Percentiles rank a stretch among this genome's conserved stretches.
phyloP scores from a whole-genome alignment of 2,888 invertebrate species.

The Eilema griseolum region DNA sequence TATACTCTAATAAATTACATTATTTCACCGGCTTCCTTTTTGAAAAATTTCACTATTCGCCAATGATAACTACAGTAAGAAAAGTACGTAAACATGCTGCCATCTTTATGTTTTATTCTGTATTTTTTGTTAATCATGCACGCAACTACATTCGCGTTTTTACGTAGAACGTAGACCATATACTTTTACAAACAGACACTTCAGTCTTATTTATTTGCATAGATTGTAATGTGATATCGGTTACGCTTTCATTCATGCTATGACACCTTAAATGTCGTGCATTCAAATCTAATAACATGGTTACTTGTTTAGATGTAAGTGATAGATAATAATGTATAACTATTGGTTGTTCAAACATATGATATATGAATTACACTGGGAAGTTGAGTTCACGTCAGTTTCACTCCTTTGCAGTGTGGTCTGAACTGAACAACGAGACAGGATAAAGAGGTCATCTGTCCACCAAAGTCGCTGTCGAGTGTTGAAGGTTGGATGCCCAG shows the following conservation, averaged over 20 bases:
- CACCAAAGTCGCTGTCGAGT: too few relatives aligned
- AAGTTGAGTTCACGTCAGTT: neutral
- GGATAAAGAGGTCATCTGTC: too few relatives aligned
- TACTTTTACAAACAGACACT: neutral
- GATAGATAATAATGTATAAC: conserved; percentile 3
- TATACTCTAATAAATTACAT: too few relatives aligned
- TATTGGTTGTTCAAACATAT: neutral
- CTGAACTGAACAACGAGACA: too few relatives aligned
- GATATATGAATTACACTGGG: neutral
- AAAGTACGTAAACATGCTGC: too few relatives aligned
- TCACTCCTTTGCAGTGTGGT: too few relatives aligned
- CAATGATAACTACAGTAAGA: too few relatives aligned
- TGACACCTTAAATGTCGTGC: conserved; percentile 8
- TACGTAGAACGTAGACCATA: neutral
- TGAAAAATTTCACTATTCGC: too few relatives aligned
- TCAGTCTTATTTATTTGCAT: neutral
- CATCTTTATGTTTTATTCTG: neutral
- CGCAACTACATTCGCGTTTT: too few relatives aligned
- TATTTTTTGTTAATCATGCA: neutral
- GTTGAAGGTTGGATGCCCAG: too few relatives aligned
- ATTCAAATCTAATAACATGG: neutral
- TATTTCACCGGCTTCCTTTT: too few relatives aligned
- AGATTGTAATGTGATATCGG: neutral
- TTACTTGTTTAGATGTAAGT: neutral
- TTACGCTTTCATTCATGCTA: neutral